Evolutionary conservation across 1,140 invertebrate species (phyloP).

Genomic region (Drosophila sproati): DNA sequence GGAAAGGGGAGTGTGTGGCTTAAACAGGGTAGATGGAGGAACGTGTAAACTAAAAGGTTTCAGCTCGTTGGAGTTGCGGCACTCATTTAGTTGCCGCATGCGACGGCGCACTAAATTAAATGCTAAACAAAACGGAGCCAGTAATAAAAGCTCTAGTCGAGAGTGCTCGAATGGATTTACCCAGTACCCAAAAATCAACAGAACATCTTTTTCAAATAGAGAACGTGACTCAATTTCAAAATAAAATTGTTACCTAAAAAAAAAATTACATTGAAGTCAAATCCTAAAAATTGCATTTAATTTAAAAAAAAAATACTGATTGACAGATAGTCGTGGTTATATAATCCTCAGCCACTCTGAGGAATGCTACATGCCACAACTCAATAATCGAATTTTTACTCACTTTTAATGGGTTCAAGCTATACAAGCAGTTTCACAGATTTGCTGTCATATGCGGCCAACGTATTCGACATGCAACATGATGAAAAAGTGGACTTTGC

Average conservation of each 20-base stretch:
- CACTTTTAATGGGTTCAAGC: not conserved
- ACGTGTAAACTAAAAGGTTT: not conserved
- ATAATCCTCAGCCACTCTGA: too few relatives aligned
- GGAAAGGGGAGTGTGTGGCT: not conserved
- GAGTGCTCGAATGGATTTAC: not conserved
- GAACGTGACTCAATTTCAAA: too few relatives aligned
- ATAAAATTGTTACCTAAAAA: too few relatives aligned
- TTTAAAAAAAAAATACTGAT: too few relatives aligned
- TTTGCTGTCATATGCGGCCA: not conserved
- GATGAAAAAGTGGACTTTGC: constrained; percentile 1
- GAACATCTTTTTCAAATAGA: too few relatives aligned
- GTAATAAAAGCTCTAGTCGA: not conserved
- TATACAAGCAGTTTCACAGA: not conserved
- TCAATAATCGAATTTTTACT: too few relatives aligned
- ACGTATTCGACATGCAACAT: not conserved
- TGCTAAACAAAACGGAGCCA: constrained; percentile 10
- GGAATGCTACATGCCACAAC: too few relatives aligned
- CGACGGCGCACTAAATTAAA: constrained; percentile 13
- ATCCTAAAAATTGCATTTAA: too few relatives aligned
- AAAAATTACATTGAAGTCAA: too few relatives aligned
- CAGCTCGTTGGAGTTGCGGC: constrained; percentile 11
- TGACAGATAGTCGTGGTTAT: too few relatives aligned
- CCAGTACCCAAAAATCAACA: not conserved
- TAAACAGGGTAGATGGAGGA: not conserved
- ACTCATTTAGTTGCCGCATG: constrained; percentile 20